Percentiles rank a stretch among this genome's conserved stretches.
These are phyloP conservation scores for Odontocolon sp. DNA, from an alignment of 2,888 invertebrate genomes.

Conservation along the genomic window DNA sequence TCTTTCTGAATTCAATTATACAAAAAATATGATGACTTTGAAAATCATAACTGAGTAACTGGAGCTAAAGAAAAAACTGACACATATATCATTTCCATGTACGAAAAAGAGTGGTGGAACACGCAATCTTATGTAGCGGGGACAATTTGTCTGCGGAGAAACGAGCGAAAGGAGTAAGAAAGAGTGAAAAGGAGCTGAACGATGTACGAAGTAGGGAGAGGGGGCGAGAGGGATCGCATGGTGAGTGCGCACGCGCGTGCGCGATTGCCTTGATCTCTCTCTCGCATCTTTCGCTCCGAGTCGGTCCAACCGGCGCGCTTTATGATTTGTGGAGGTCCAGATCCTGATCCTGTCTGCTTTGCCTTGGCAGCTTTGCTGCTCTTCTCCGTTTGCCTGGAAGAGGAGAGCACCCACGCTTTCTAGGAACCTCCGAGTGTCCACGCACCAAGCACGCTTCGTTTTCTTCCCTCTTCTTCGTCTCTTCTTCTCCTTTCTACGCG, in stretches of 20 bases:
- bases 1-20: too few species aligned
- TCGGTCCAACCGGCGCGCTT: slow-evolving; percentile 66
- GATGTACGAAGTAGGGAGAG: too few species aligned
- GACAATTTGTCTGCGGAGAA: slow-evolving; percentile 40
- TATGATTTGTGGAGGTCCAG: slow-evolving; percentile 77
- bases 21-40: too few species aligned
- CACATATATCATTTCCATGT: background rate
- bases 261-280: slow-evolving; percentile 68
- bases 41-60: too few species aligned
- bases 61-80: too few species aligned
- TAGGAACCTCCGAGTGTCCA: slow-evolving; percentile 68
- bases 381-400: slow-evolving; percentile 67
- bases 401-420: slow-evolving; percentile 77
- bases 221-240: too few species aligned
- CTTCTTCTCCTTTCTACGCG: background rate
- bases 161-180: slow-evolving; percentile 29
- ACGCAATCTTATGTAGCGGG: slow-evolving; percentile 38
- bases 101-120: slow-evolving; percentile 11
- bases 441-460: slow-evolving; percentile 8
- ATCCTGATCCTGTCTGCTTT: slow-evolving; percentile 74
- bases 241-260: slow-evolving; percentile 38
- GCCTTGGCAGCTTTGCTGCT: too few species aligned
- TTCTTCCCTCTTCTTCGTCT: slow-evolving; percentile 4
- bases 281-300: slow-evolving; percentile 66
- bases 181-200: slow-evolving; percentile 36